Base-by-base conservation (phyloP, 2,797 vertebrate species). In the Phrynocephalus guinanensis region DNA sequence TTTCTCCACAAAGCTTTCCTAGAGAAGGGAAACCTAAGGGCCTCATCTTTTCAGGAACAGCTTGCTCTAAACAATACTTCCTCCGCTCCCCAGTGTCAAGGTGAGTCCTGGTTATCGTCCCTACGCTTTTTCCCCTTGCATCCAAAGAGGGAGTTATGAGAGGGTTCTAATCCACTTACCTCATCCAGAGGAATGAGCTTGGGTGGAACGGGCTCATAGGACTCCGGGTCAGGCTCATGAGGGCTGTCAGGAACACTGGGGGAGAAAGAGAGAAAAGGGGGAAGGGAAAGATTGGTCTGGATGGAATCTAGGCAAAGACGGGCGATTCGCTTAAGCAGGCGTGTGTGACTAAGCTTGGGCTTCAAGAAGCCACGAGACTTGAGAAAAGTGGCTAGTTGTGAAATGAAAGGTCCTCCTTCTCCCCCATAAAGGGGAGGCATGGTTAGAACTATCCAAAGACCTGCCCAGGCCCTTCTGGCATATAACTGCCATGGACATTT, bases 101-200 rank as follows among this genome's bases (percentile, higher is more conserved):
- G 50, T 6, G 7, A 30, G 67, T 52, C 52, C 87, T 81, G 60
- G n/a, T 30, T 81, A n/a, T 38, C n/a, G 24, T 50, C 75, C 83
- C 78, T 71, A 44, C 71, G 76, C 78, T 28, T 67, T 76, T 28
- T 33, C 18, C 68, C 52, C 70, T 30, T 70, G 78, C 79, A 85
- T 50, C 70, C 28, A 82, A 33, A 33, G n/a, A 85, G 72, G 48
- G 83, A 13, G 38, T 8, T 5, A 70, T 24, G 0, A 1, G 0
- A 28, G 48, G 10, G 1, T 3, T 1, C 26, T 1, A 18, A 18
- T 13, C n/a, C 1, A 88, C 91, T 90, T 92, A 99, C 98, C 97
- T 99, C 98, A 16, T 99, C 98, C 88, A 99, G 93, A 0, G 98
- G 98, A 88, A 99, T 99, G 88, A 99, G 97, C 50, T 98, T 98